Conservation (phyloP, 2,797 vertebrate genomes). For the Argyrosomus regius region DNA sequence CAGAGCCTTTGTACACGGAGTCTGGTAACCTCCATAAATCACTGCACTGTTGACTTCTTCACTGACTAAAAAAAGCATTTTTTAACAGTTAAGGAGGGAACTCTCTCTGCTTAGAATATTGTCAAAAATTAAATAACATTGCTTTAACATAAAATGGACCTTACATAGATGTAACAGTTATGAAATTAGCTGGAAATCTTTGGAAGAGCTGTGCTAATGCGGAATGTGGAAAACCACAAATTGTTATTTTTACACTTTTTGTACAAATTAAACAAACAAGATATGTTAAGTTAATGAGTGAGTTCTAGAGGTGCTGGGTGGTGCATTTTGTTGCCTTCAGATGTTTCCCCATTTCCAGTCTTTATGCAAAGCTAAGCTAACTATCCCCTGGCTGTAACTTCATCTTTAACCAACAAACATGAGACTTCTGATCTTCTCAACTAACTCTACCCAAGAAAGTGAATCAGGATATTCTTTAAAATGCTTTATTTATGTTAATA, state of each 20-base stretch:
- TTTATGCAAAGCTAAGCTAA: not conserved
- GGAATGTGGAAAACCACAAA: not conserved
- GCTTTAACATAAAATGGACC: not conserved
- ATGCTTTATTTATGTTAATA: not conserved
- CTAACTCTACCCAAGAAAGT: not conserved
- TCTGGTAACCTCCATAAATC: too few relatives aligned
- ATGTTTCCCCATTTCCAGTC: not conserved
- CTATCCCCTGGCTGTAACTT: not conserved
- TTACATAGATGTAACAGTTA: not conserved
- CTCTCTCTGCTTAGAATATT: too few relatives aligned
- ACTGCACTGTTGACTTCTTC: not conserved
- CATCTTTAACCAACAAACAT: not conserved
- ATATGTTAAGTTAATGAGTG: not conserved
- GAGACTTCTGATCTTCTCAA: not conserved
- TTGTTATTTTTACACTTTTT: not conserved
- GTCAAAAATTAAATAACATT: not conserved
- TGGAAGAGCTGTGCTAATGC: not conserved
- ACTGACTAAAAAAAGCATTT: not conserved
- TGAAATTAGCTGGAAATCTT: not conserved
- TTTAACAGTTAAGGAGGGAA: not conserved
- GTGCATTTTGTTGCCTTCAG: not conserved
- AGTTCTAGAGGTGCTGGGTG: not conserved
- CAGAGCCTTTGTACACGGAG: not conserved
- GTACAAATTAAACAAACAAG: constrained; percentile 1
- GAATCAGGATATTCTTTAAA: not conserved